Evolutionary conservation across 1,140 invertebrate genomes (phyloP).

Genomic region (Brachionus manjavacas): DNA sequence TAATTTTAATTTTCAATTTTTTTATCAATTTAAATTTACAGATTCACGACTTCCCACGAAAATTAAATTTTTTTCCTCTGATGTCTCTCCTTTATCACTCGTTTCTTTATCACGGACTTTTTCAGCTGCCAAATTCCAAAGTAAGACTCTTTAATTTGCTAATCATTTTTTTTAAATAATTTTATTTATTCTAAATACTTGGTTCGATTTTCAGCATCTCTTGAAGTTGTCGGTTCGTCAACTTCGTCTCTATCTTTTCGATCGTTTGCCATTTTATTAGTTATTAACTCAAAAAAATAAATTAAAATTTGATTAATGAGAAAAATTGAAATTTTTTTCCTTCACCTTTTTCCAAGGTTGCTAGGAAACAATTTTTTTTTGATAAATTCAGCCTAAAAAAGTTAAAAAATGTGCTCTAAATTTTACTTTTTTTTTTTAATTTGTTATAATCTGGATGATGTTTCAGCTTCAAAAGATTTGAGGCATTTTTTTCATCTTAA

Average conservation of each 20-base stretch:
- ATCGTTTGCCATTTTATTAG: background rate
- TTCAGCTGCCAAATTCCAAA: conserved; percentile 25
- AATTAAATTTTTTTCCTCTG: conserved; percentile 48
- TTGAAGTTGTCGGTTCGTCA: background rate
- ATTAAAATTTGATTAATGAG: background rate
- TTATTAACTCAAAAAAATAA: too few relatives aligned
- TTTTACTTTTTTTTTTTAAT: too few relatives aligned
- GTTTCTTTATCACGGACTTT: conserved; percentile 45
- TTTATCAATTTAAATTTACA: conserved; percentile 44
- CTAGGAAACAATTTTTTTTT: background rate
- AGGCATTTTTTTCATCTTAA: too few relatives aligned
- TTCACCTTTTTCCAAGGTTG: background rate
- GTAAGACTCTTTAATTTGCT: background rate
- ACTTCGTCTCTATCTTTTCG: background rate
- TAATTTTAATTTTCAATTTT: background rate
- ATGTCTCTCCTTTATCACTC: conserved; percentile 28
- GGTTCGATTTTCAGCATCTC: background rate
- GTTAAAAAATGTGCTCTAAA: background rate
- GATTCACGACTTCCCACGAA: conserved; percentile 50
- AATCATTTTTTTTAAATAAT: background rate
- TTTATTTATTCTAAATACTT: background rate
- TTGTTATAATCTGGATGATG: too few relatives aligned
- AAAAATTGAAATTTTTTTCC: background rate
- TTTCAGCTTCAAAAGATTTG: too few relatives aligned
- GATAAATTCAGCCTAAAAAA: background rate